Conservation (phyloP, 2,888 invertebrate species). For the Epiblema foenella region DNA sequence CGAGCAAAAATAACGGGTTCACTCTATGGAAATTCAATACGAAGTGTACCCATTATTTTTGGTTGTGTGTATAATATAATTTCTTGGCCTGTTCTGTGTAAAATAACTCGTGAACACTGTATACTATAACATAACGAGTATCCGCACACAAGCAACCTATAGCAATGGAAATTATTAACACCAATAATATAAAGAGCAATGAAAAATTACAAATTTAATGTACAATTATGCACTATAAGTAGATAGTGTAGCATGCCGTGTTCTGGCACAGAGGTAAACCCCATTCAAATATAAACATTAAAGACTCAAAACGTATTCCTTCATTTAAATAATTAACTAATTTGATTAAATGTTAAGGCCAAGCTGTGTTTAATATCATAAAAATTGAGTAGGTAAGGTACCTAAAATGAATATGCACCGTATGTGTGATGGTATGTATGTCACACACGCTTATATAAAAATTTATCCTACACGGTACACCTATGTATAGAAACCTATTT, state of each 20-base stretch:
- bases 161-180: neutral
- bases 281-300: neutral
- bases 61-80: too few species aligned
- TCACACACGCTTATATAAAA: neutral
- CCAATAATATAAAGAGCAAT: neutral
- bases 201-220: neutral
- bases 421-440: neutral
- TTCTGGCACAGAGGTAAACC: neutral
- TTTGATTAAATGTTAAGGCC: slow-evolving; percentile 3
- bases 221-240: too few species aligned
- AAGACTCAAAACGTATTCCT: too few species aligned
- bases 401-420: neutral
- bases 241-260: neutral
- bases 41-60: too few species aligned
- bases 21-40: too few species aligned
- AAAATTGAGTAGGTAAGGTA: neutral
- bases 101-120: too few species aligned
- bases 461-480: slow-evolving; percentile 9
- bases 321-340: neutral
- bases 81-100: too few species aligned
- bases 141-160: neutral
- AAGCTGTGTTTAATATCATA: slow-evolving; percentile 1
- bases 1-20: too few species aligned
- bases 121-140: neutral
- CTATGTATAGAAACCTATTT: neutral